Percentiles rank a stretch among this genome's conserved stretches.
Conservation (phyloP, 2,113 vertebrate species). For the Panthera tigris region DNA sequence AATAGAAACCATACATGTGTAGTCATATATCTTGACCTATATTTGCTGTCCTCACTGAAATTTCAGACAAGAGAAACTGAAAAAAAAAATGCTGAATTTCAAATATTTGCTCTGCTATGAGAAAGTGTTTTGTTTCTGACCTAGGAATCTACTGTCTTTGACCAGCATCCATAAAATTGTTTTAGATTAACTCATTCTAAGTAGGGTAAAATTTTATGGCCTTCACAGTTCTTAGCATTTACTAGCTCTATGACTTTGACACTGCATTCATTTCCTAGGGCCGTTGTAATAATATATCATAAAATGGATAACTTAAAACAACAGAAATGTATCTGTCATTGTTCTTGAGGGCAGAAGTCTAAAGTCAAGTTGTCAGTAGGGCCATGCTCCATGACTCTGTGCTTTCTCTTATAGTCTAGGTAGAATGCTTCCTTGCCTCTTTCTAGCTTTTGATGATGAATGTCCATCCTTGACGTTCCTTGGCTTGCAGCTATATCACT, state of each 20-base stretch:
- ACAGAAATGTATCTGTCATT: not conserved
- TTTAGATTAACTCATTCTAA: constrained; percentile 1
- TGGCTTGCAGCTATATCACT: not conserved
- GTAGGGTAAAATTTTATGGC: not conserved
- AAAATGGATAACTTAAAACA: not conserved
- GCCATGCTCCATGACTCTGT: not conserved
- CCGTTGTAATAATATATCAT: not conserved
- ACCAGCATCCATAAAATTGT: not conserved
- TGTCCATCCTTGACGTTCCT: not conserved
- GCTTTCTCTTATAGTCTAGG: too few species aligned
- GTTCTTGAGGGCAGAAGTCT: not conserved
- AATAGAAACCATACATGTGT: not conserved
- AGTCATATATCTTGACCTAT: not conserved
- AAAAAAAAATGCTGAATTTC: not conserved
- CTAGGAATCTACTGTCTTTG: not conserved
- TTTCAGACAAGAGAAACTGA: not conserved
- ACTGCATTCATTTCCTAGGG: not conserved
- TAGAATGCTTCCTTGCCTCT: not conserved
- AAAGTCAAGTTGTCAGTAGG: not conserved
- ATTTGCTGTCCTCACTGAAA: not conserved
- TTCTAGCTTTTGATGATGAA: not conserved
- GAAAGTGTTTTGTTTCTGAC: not conserved
- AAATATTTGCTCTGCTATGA: not conserved
- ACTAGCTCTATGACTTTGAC: not conserved
- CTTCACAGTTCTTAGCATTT: not conserved